Conservation (phyloP, 2,888 invertebrate species). For the Yponomeuta plumbellus region DNA sequence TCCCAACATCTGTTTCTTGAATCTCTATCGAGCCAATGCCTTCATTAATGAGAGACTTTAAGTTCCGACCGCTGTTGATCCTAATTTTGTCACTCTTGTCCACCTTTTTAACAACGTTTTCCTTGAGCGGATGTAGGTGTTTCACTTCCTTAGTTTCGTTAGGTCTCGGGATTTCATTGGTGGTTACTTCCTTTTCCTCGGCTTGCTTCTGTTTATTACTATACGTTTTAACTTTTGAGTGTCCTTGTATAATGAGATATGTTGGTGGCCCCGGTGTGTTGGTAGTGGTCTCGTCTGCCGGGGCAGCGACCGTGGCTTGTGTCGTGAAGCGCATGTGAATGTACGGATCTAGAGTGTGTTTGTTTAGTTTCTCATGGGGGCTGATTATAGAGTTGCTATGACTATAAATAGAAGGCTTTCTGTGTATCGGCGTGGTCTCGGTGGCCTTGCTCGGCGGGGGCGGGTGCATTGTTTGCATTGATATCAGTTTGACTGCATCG, state of each 20-base stretch:
- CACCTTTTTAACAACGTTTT: conserved; percentile 48
- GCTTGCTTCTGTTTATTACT: conserved; percentile 74
- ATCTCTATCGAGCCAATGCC: conserved; percentile 72
- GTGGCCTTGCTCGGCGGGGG: conserved; percentile 53
- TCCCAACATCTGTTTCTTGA: conserved; percentile 75
- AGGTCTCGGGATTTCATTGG: conserved; percentile 72
- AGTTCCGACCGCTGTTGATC: conserved; percentile 51
- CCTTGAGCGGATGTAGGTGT: conserved; percentile 71
- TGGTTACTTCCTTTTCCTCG: conserved; percentile 49
- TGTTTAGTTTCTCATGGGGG: conserved; percentile 35
- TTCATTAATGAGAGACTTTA: conserved; percentile 54
- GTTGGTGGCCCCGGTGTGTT: conserved; percentile 78
- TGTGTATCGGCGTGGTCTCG: conserved; percentile 37
- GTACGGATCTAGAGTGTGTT: conserved; percentile 59
- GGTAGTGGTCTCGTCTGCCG: conserved; percentile 71
- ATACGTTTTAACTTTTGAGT: conserved; percentile 90
- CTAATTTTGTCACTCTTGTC: conserved; percentile 38
- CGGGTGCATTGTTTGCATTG: conserved; percentile 79
- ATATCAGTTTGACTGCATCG: conserved; percentile 53
- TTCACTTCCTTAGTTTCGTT: conserved; percentile 74
- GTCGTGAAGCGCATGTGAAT: conserved; percentile 66
- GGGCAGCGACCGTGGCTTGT: conserved; percentile 65
- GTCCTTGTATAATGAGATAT: conserved; percentile 89
- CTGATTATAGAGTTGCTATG: conserved; percentile 44
- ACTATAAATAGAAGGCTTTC: conserved; percentile 29